These are phyloP conservation scores for Leptopilina boulardi DNA, from an alignment of 1,140 invertebrate species.

Conservation along the genomic window DNA sequence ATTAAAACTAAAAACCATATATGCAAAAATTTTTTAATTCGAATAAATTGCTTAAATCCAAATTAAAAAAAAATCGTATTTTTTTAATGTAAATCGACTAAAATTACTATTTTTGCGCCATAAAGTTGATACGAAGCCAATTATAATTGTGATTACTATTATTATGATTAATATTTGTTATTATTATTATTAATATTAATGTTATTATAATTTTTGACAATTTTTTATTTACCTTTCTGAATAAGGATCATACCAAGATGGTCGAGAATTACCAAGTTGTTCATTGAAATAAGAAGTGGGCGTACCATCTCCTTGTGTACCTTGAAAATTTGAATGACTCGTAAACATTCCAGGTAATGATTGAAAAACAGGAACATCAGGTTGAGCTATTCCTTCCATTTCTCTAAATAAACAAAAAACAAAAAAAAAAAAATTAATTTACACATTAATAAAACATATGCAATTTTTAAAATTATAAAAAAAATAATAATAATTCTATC, in stretches of 20 bases:
- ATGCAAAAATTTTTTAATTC: too few relatives aligned
- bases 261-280: slow-evolving; percentile 73
- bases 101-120: too few relatives aligned
- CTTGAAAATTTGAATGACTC: slow-evolving; percentile 62
- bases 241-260: slow-evolving; percentile 77
- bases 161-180: too few relatives aligned
- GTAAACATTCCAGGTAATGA: slow-evolving; percentile 57
- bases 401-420: slow-evolving; percentile 61
- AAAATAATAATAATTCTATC: slow-evolving; percentile 10
- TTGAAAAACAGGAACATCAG: slow-evolving; percentile 64
- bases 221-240: slow-evolving; percentile 76
- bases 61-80: too few relatives aligned
- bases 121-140: too few relatives aligned
- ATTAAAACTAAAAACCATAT: too few relatives aligned
- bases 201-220: too few relatives aligned
- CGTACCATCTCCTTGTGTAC: slow-evolving; percentile 60
- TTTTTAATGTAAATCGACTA: too few relatives aligned
- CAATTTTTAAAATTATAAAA: too few relatives aligned
- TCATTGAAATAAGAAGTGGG: slow-evolving; percentile 69
- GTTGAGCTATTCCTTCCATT: slow-evolving; percentile 60
- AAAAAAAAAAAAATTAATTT: slow-evolving; percentile 31
- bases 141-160: too few relatives aligned
- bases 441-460: slow-evolving; percentile 30
- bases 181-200: too few relatives aligned
- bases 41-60: too few relatives aligned